Evolutionary conservation across 2,113 vertebrate species (phyloP).

Genomic region (Colius striatus): DNA sequence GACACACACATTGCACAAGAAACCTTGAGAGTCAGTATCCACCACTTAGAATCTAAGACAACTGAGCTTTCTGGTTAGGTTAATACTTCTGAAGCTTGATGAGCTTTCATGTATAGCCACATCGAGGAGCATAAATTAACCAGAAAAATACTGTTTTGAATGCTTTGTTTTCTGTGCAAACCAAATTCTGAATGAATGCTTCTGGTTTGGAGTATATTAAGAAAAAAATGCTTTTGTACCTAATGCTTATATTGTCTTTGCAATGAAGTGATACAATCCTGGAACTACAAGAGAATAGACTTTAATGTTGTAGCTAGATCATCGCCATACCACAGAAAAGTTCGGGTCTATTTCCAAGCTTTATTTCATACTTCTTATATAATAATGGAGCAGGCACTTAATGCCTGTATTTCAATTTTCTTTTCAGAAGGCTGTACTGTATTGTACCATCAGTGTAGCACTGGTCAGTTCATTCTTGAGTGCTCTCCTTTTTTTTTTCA

Average conservation of each 20-base stretch:
- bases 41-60: background rate
- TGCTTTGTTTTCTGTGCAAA: background rate
- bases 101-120: background rate
- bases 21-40: background rate
- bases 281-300: background rate
- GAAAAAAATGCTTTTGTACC: background rate
- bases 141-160: background rate
- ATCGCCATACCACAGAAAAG: background rate
- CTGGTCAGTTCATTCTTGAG: background rate
- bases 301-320: background rate
- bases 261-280: background rate
- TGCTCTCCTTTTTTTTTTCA: background rate
- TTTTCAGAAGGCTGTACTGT: background rate
- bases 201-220: background rate
- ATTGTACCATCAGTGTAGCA: background rate
- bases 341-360: background rate
- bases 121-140: background rate
- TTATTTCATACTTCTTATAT: background rate
- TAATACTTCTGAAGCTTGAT: background rate
- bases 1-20: background rate
- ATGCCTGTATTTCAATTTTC: background rate
- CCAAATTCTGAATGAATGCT: background rate
- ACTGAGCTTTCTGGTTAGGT: background rate
- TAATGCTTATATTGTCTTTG: background rate
- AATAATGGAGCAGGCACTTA: background rate